phyloP scores from a whole-genome alignment of 2,797 vertebrate genomes.

The Crocidura indochinensis region DNA sequence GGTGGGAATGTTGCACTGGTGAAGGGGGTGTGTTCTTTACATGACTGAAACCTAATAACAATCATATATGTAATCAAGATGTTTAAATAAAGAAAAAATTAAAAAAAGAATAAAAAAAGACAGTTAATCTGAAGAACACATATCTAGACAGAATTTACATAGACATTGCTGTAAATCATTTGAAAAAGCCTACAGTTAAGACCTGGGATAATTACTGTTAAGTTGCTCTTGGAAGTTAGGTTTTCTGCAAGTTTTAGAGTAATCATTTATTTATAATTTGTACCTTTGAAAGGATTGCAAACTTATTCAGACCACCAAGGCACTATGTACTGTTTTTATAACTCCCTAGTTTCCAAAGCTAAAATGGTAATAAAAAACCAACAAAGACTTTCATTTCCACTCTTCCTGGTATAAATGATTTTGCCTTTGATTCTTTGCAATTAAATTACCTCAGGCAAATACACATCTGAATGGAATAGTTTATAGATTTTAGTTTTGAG shows the following conservation, averaged over 20 bases:
- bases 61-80: no score
- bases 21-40: no score
- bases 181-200: constrained; percentile 31
- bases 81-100: no score
- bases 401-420: constrained; percentile 31
- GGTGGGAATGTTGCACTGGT: no score
- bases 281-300: constrained; percentile 61
- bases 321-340: constrained; percentile 63
- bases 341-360: constrained; percentile 59
- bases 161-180: constrained; percentile 65
- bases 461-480: neutral
- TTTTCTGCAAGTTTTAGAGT: constrained; percentile 56
- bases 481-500: neutral
- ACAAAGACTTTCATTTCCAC: constrained; percentile 42
- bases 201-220: constrained; percentile 67
- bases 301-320: constrained; percentile 58
- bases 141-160: constrained; percentile 62
- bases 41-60: no score
- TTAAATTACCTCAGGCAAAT: constrained; percentile 40
- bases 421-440: constrained; percentile 59
- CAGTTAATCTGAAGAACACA: neutral
- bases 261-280: constrained; percentile 57
- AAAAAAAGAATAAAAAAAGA: no score
- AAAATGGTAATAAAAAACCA: constrained; percentile 67
- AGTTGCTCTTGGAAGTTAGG: constrained; percentile 51